Evolutionary conservation across 2,113 vertebrate genomes (phyloP).

Genomic region (Pristiophorus japonicus): DNA sequence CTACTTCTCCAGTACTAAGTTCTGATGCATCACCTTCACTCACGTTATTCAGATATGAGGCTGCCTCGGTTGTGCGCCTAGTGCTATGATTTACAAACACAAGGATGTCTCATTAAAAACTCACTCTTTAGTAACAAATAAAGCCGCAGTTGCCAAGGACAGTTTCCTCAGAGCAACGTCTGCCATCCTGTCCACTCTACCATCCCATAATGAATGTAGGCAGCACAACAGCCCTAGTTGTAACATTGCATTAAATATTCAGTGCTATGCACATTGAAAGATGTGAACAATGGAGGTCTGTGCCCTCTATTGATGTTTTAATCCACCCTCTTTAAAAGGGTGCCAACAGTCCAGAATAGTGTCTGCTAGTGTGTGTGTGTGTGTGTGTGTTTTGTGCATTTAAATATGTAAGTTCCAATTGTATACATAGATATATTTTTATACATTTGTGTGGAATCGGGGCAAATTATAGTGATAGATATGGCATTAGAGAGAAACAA

Average conservation of each 20-base stretch:
- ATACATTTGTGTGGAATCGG: not conserved
- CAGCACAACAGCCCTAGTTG: not conserved
- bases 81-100: not conserved
- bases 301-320: not conserved
- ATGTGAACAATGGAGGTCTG: conserved; percentile 15
- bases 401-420: not conserved
- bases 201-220: not conserved
- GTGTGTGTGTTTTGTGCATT: not conserved
- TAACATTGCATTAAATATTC: conserved; percentile 2
- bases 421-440: not conserved
- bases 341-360: conserved; percentile 1
- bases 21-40: not conserved
- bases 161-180: not conserved
- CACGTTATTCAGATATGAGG: not conserved
- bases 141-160: not conserved
- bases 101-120: not conserved
- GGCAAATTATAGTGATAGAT: not conserved
- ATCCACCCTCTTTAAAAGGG: not conserved
- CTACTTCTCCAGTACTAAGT: too few relatives aligned
- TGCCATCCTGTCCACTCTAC: not conserved
- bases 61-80: too few relatives aligned
- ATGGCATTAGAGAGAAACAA: not conserved
- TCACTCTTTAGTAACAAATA: not conserved
- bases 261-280: not conserved
- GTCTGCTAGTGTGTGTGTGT: not conserved